Evolutionary conservation across 2,797 vertebrate species (phyloP).

Genomic region (Catharus ustulatus): DNA sequence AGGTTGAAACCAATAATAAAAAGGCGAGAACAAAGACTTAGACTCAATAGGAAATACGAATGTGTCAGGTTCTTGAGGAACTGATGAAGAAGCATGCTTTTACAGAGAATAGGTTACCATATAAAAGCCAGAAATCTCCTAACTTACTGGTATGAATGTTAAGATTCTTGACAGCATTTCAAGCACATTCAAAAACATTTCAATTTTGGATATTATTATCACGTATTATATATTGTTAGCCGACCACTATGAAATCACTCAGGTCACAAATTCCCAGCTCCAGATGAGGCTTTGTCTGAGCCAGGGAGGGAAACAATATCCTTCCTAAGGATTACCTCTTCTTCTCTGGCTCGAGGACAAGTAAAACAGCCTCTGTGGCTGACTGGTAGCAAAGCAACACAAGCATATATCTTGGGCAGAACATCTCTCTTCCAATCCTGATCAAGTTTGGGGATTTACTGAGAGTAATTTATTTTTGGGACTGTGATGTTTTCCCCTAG

Average conservation of each 20-base stretch:
- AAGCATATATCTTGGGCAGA: neutral
- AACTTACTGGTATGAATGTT: conserved; percentile 2
- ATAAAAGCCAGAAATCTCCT: conserved; percentile 17
- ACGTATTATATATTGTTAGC: neutral
- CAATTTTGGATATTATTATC: neutral
- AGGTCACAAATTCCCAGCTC: neutral
- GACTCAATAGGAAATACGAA: conserved; percentile 38
- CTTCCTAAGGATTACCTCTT: neutral
- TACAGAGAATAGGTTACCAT: conserved; percentile 13
- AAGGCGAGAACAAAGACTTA: conserved; percentile 51
- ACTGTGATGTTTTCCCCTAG: neutral
- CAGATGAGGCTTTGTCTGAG: neutral
- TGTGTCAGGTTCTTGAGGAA: conserved; percentile 12
- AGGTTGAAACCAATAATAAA: conserved; percentile 66
- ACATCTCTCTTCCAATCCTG: neutral
- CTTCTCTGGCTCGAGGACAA: neutral
- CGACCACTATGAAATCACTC: neutral
- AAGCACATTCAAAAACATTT: neutral
- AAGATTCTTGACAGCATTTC: conserved; percentile 20
- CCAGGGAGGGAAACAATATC: neutral
- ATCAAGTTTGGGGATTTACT: neutral
- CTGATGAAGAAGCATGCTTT: conserved; percentile 24
- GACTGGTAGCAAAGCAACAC: neutral
- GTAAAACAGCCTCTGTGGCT: neutral
- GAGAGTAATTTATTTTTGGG: neutral